These are phyloP conservation scores for Cochlearius cochlearius DNA, from an alignment of 2,113 vertebrate genomes.

Conservation along the genomic window DNA sequence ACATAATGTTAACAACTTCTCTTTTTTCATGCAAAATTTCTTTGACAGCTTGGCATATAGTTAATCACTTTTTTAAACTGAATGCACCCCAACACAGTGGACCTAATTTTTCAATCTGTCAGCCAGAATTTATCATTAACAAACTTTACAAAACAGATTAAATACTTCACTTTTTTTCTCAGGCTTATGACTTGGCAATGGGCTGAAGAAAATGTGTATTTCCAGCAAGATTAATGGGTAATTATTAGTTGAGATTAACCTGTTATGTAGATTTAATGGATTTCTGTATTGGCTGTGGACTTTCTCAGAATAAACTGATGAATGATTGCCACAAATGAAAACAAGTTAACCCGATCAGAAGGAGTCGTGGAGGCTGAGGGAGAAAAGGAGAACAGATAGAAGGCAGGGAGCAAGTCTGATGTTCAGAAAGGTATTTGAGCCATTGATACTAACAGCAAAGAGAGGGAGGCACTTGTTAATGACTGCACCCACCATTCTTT, in stretches of 20 bases:
- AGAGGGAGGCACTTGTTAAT: background rate
- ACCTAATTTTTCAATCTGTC: slow-evolving; percentile 32
- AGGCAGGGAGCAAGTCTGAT: background rate
- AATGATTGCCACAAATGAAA: background rate
- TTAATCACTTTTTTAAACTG: slow-evolving; percentile 33
- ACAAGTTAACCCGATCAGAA: background rate
- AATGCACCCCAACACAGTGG: background rate
- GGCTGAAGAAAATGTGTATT: slow-evolving; percentile 18
- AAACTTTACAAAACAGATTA: slow-evolving; percentile 32
- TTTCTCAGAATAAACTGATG: background rate
- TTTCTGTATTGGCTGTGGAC: background rate
- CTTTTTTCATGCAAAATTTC: slow-evolving; percentile 45
- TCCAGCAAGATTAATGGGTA: slow-evolving; percentile 23
- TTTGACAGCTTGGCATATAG: slow-evolving; percentile 17
- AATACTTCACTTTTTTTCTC: background rate
- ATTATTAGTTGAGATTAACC: slow-evolving; percentile 40
- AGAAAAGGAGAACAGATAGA: background rate
- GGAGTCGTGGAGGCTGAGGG: background rate
- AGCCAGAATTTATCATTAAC: slow-evolving; percentile 18
- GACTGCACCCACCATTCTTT: background rate
- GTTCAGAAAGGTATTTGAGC: background rate
- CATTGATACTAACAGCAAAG: background rate
- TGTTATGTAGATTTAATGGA: background rate
- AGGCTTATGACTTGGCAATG: background rate
- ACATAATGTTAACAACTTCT: background rate